Percentiles rank a stretch among this genome's conserved stretches.
Evolutionary conservation across 2,888 invertebrate species (phyloP).

Genomic region (Oscheius sp.): DNA sequence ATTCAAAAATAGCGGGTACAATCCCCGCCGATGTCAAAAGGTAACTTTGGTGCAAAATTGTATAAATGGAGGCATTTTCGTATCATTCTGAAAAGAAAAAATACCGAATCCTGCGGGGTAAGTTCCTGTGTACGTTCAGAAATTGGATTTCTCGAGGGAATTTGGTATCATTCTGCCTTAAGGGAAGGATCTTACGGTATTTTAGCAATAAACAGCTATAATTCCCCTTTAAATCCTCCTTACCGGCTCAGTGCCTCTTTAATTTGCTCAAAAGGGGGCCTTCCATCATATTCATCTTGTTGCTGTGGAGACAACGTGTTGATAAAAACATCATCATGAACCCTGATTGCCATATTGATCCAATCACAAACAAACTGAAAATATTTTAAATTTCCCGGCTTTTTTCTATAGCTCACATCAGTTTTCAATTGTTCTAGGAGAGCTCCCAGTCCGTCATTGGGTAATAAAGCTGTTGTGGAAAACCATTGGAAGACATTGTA

Average conservation of each 20-base stretch:
- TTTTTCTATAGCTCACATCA: slow-evolving; percentile 52
- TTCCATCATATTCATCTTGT: slow-evolving; percentile 82
- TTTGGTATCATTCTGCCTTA: too few relatives aligned
- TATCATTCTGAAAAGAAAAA: too few relatives aligned
- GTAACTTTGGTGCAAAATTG: too few relatives aligned
- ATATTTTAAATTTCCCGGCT: too few relatives aligned
- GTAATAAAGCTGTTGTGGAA: slow-evolving; percentile 94
- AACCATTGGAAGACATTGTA: slow-evolving; percentile 99
- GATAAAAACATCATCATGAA: slow-evolving; percentile 89
- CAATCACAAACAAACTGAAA: slow-evolving; percentile 86
- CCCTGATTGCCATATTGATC: slow-evolving; percentile 85
- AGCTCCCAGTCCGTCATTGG: slow-evolving; percentile 78
- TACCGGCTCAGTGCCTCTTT: slow-evolving; percentile 82
- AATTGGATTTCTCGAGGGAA: too few relatives aligned
- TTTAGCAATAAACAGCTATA: too few relatives aligned
- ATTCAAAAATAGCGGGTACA: too few relatives aligned
- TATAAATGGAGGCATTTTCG: too few relatives aligned
- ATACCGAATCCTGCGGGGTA: too few relatives aligned
- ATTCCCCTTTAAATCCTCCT: not conserved
- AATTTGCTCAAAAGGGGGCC: slow-evolving; percentile 81
- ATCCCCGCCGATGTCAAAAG: too few relatives aligned
- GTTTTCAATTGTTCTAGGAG: slow-evolving; percentile 72
- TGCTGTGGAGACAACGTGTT: slow-evolving; percentile 95
- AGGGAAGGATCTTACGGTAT: too few relatives aligned
- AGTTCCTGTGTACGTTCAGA: too few relatives aligned